A percentile compares a stretch with the other conserved stretches of the same genome.
These are phyloP conservation scores for Ibidorhyncha struthersii DNA, from an alignment of 2,113 vertebrate species.

Conservation along the genomic window DNA sequence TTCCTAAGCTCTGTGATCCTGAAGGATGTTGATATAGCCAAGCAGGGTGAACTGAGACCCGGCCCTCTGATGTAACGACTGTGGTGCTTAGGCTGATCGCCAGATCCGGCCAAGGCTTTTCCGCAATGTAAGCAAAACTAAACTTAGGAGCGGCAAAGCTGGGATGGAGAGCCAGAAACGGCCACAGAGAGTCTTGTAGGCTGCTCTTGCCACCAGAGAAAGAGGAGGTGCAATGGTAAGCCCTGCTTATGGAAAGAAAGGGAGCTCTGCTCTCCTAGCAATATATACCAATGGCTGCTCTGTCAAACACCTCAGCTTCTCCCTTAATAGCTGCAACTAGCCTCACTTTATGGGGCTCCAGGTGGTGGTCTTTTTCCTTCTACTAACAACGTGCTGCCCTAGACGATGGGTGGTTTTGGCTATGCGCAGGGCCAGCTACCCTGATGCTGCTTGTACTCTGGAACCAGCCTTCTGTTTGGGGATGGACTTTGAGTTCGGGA, in stretches of 20 bases:
- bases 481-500: background rate
- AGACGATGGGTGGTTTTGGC: background rate
- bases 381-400: background rate
- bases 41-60: background rate
- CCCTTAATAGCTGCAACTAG: background rate
- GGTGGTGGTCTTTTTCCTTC: background rate
- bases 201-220: background rate
- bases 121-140: background rate
- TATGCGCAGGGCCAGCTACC: fast-evolving
- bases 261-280: background rate
- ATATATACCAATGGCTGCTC: background rate
- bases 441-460: background rate
- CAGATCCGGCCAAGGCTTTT: background rate
- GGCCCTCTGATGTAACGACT: background rate
- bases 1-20: background rate
- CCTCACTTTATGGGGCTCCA: background rate
- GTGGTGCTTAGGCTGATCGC: background rate
- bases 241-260: background rate
- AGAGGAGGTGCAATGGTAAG: background rate
- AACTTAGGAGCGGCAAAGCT: background rate
- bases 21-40: background rate
- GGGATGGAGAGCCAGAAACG: background rate
- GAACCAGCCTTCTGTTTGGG: background rate
- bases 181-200: background rate
- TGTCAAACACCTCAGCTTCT: background rate